Evolutionary conservation across 1,140 invertebrate genomes (phyloP).

Genomic region (Drosophila bifasciata): DNA sequence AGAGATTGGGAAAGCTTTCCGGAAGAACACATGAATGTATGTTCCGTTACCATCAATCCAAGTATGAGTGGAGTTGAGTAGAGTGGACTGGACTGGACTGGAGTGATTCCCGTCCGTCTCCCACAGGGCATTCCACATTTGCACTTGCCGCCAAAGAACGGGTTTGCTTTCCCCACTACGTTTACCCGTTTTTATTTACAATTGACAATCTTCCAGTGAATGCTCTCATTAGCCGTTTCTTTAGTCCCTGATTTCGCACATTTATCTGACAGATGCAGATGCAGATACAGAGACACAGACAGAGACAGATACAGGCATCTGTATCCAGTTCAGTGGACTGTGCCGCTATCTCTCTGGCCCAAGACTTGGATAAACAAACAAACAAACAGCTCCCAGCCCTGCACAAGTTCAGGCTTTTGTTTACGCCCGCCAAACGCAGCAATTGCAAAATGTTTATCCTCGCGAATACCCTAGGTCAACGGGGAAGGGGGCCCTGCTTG

Average conservation of each 20-base stretch:
- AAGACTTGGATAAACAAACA: slow-evolving; percentile 11
- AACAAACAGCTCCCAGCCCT: slow-evolving; percentile 8
- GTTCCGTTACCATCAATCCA: no score
- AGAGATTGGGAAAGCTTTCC: no score
- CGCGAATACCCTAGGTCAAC: not conserved
- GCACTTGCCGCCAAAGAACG: no score
- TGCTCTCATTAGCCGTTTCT: slow-evolving; percentile 37
- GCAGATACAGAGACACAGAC: slow-evolving; percentile 25
- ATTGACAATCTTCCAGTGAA: slow-evolving; percentile 25
- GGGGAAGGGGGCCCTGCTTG: no score
- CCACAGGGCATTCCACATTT: no score
- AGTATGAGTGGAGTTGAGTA: no score
- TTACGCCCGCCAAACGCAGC: slow-evolving; percentile 23
- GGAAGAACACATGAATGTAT: no score
- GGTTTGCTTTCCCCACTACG: no score
- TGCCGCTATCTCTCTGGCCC: slow-evolving; percentile 23
- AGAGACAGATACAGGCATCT: slow-evolving; percentile 32
- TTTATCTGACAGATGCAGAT: slow-evolving; percentile 52
- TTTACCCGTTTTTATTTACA: slow-evolving; percentile 23
- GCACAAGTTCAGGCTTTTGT: slow-evolving; percentile 33
- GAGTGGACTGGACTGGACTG: no score
- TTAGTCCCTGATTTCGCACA: slow-evolving; percentile 44
- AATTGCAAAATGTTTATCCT: slow-evolving; percentile 32
- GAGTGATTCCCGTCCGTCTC: no score
- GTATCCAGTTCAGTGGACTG: not conserved